These are phyloP conservation scores for Nowickia ferox DNA, from an alignment of 2,888 invertebrate genomes.

Conservation along the genomic window DNA sequence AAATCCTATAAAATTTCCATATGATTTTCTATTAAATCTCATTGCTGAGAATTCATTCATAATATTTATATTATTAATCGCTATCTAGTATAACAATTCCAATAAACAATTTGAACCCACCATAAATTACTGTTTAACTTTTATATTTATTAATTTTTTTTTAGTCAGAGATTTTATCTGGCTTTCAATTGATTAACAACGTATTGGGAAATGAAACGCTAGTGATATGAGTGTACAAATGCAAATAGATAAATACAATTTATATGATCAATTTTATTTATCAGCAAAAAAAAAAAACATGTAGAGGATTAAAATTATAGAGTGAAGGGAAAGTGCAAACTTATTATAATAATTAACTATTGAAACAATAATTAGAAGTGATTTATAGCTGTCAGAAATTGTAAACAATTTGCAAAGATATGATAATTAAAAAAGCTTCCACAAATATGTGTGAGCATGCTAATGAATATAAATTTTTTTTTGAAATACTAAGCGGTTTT, in stretches of 20 bases:
- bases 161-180: constrained; percentile 54
- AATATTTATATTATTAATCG: constrained; percentile 2
- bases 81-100: constrained; percentile 8
- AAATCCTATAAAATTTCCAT: not conserved
- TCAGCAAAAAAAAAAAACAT: not conserved
- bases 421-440: constrained; percentile 60
- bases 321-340: constrained; percentile 17
- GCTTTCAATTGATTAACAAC: constrained; percentile 40
- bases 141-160: constrained; percentile 7
- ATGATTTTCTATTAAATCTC: constrained; percentile 17
- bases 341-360: not conserved
- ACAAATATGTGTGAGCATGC: not conserved
- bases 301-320: constrained; percentile 20
- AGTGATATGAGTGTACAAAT: constrained; percentile 53
- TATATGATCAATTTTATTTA: constrained; percentile 62
- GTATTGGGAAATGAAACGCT: constrained; percentile 51
- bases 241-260: constrained; percentile 37
- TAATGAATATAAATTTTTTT: not conserved
- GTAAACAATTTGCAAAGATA: constrained; percentile 80
- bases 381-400: constrained; percentile 81
- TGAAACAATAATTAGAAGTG: constrained; percentile 76
- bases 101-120: constrained; percentile 32
- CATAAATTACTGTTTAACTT: constrained; percentile 24
- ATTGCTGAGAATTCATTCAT: not conserved
- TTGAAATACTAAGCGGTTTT: not conserved